Conservation (phyloP, 2,888 invertebrate genomes). For the Zaprionus obscuricornis region DNA sequence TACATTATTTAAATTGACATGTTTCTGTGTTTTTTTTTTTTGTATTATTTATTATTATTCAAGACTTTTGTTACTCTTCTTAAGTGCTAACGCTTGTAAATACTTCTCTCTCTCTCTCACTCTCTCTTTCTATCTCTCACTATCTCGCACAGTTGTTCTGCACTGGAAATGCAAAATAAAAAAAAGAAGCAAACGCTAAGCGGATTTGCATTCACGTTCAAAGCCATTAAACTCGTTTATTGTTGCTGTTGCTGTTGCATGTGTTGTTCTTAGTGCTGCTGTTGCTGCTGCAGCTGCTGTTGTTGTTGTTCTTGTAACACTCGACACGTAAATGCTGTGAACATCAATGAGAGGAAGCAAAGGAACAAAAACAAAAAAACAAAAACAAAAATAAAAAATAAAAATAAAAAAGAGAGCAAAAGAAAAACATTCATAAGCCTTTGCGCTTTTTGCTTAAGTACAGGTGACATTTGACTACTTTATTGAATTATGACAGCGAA, state of each 20-base stretch:
- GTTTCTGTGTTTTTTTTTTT: no score
- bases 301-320: not conserved
- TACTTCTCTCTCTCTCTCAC: not conserved
- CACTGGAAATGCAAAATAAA: conserved; percentile 15
- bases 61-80: no score
- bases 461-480: conserved; percentile 77
- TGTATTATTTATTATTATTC: no score
- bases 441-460: conserved; percentile 62
- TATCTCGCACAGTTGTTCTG: not conserved
- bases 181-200: conserved; percentile 51
- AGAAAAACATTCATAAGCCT: conserved; percentile 43
- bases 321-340: not conserved
- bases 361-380: no score
- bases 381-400: no score
- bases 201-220: conserved; percentile 57
- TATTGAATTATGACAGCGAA: conserved; percentile 82
- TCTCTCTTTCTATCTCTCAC: not conserved
- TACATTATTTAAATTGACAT: no score
- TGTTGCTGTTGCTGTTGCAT: conserved; percentile 9
- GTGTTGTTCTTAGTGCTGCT: not conserved
- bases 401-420: no score
- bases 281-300: conserved; percentile 10
- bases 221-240: conserved; percentile 57
- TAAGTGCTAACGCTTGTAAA: no score
- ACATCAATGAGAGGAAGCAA: conserved; percentile 18